A percentile compares a stretch with the other conserved stretches of the same genome.
Evolutionary conservation across 2,797 vertebrate species (phyloP).

Genomic region (Sardinella longiceps): DNA sequence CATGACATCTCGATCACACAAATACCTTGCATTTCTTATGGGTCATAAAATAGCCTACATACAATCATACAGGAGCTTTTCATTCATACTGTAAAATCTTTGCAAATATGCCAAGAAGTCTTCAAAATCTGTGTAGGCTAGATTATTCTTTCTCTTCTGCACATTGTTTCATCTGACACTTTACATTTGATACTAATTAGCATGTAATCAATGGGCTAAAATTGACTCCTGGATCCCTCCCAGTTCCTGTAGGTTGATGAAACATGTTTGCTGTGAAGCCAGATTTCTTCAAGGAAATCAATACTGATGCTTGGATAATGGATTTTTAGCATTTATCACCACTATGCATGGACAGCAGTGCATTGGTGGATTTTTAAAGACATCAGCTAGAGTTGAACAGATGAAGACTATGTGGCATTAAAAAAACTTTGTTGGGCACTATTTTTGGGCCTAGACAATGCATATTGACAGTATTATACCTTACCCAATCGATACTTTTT

Average conservation of each 20-base stretch:
- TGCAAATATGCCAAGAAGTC: not conserved
- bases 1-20: no score
- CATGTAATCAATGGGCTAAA: constrained; percentile 12
- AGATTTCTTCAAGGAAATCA: not conserved
- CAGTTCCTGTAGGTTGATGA: not conserved
- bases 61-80: no score
- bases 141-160: no score
- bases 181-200: not conserved
- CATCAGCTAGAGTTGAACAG: no score
- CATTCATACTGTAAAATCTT: not conserved
- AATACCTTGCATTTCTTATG: no score
- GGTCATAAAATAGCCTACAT: no score
- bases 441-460: not conserved
- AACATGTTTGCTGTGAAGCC: not conserved
- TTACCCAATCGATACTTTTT: no score
- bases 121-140: not conserved
- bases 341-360: not conserved
- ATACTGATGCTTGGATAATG: not conserved
- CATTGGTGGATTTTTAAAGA: not conserved
- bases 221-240: not conserved
- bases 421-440: no score
- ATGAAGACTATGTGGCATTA: no score
- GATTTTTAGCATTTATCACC: not conserved
- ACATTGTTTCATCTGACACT: constrained; percentile 1
- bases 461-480: no score